Base-by-base conservation (phyloP, 2,888 invertebrate species). In the Oscheius sp. region DNA sequence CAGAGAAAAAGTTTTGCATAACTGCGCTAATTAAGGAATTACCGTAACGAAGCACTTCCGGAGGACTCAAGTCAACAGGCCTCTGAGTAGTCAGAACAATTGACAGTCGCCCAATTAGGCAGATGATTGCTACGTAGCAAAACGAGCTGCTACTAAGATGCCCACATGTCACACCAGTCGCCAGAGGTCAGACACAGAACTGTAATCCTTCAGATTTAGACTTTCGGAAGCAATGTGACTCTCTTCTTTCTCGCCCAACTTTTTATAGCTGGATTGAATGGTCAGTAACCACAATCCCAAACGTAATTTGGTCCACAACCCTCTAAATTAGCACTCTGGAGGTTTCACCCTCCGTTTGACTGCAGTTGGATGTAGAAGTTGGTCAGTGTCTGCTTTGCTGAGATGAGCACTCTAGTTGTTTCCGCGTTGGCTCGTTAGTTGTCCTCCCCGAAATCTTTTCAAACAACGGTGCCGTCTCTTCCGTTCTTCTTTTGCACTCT, bases 121-220 rank as follows among this genome's bases (percentile, higher is more conserved):
- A 66, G 52, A 66, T 66, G 66, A 66, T 66, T 49, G 66, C 52
- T 29, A 52, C 25, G 66, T 66, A 49, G 66, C 66, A 66, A 66
- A 66, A 66, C 66, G 66, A 66, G 52, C 49, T 52, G 66, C 52
- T 27, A 66, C 66, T 29, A 66, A 52, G 49, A 66, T 27, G 66
- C 66, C 49, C 66, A 66, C 52, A 66, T 66, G 66, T 25, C 66
- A 49, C 66, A 16, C 18, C 2, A 23, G 46, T 63, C 23, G 35
- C 35, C 35, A 9, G 35, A 9, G 35, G 35, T 35, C 35, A 35
- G 35, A 35, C 35, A 35, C 3, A 35, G 3, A 35, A 35, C 35
- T 35, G 35, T 35, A 35, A 35, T 35, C 35, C 9, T 35, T 35
- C 35, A 35, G 35, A 35, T 35, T 35, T 35, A 6, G 35, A 35